Evolutionary conservation across 2,888 invertebrate genomes (phyloP).

Genomic region (Lordiphosa andalusiaca): DNA sequence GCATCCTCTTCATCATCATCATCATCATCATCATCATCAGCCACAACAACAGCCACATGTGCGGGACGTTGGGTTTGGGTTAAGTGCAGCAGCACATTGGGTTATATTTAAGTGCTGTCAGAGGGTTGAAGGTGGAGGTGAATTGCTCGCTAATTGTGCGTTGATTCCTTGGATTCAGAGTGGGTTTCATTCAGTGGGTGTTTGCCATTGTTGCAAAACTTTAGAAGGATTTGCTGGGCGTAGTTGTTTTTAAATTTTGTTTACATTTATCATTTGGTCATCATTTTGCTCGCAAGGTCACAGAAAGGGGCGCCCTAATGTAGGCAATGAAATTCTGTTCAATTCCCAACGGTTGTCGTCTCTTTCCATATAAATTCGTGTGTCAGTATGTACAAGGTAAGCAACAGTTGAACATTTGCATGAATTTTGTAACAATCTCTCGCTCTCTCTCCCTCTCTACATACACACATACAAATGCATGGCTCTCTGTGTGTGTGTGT

Average conservation of each 20-base stretch:
- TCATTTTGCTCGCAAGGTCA: no score
- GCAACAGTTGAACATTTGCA: slow-evolving; percentile 69
- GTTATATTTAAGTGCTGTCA: slow-evolving; percentile 15
- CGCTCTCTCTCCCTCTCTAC: background rate
- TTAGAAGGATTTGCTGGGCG: no score
- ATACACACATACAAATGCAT: background rate
- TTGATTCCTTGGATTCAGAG: slow-evolving; percentile 27
- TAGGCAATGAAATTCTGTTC: background rate
- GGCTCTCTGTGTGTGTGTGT: slow-evolving; percentile 14
- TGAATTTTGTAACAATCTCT: slow-evolving; percentile 50
- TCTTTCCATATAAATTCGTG: background rate
- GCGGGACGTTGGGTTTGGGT: background rate
- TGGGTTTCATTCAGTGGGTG: slow-evolving; percentile 22
- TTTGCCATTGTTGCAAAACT: background rate
- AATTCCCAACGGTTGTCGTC: background rate
- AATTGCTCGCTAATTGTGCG: slow-evolving; percentile 31
- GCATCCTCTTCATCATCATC: slow-evolving; percentile 9
- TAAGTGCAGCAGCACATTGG: background rate
- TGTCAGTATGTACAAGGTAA: background rate
- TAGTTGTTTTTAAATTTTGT: no score
- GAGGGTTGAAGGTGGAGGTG: slow-evolving; percentile 10
- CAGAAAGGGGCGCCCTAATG: no score
- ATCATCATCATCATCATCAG: slow-evolving; percentile 5
- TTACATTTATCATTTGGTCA: no score
- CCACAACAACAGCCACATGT: background rate